Base-by-base conservation (phyloP, 2,113 vertebrate species). In the Bagarius yarrelli region DNA sequence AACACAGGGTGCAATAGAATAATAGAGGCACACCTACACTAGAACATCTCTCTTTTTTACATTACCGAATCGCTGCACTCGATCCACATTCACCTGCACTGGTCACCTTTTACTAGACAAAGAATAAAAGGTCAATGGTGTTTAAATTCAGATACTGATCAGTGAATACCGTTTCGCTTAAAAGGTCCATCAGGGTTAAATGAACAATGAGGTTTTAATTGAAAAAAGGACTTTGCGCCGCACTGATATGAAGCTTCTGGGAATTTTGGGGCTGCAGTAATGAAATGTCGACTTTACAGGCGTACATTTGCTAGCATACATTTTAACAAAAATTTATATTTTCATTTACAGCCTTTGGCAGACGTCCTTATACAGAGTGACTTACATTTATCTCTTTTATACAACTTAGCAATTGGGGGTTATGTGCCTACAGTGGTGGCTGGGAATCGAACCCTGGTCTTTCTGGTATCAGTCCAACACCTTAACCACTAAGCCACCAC, bases 1-100 rank as follows among this genome's bases (percentile, higher is more conserved):
- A 88, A 71, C 84, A 85, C 87, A 87, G 81, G 86, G 78, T 81
- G 63, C 81, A 86, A 88, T 80, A 88, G 87, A 84, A 88, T 70
- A 70, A 84, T 77, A 89, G 79, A 12, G 47, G 76, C 32, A 79
- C 56, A 79, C 76, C 82, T 81, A 79, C 80, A 59, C 64, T 40
- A 40, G 36, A 40, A 6, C 69, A 50, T 32, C 47, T 47, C 55
- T 47, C 6, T 66, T 80, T 30, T 40, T 53, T 72, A 52, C 9
- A 66, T 50, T 36, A 47, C 8, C 0, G 11, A 16, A 76, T n/a
- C 1, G 25, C 74, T 77, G 57, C 53, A 34, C 44, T 40, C 63
- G 19, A 34, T 25, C 23, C 63, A 40, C 77, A 79, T n/a, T 32
- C 4, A 11, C 13, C 27, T 14, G 70, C 18, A 23, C 21, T 23